Percentiles rank a stretch among this genome's conserved stretches.
phyloP scores from a whole-genome alignment of 2,797 vertebrate species.

The Coregonus sp. region DNA sequence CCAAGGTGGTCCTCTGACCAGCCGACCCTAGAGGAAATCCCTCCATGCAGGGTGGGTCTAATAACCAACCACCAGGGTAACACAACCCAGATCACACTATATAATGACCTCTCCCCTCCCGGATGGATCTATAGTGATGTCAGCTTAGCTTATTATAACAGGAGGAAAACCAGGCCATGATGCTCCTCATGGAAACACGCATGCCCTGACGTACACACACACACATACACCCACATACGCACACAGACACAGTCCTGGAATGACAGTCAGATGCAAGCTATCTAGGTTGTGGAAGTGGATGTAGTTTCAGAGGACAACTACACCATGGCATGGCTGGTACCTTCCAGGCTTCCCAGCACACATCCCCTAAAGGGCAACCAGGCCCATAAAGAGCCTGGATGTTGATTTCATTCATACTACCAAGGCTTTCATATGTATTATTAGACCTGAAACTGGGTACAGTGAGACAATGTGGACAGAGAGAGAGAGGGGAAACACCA shows the following conservation, averaged over 20 bases:
- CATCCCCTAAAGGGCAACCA: no score
- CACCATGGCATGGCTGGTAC: no score
- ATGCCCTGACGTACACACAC: slow-evolving; percentile 3
- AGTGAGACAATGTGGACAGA: neutral
- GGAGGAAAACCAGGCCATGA: neutral
- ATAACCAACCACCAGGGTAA: neutral
- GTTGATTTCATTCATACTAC: neutral
- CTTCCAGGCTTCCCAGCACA: no score
- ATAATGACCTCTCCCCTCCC: neutral
- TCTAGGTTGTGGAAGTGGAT: no score
- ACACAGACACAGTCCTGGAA: neutral
- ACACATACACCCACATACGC: neutral
- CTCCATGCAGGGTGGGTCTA: neutral
- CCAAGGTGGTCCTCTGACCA: slow-evolving; percentile 1
- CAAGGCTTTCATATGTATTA: neutral
- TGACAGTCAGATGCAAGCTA: no score
- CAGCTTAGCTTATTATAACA: neutral
- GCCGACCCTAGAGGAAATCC: neutral
- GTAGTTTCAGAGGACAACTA: no score
- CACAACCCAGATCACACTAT: neutral
- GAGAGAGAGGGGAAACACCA: neutral
- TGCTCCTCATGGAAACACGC: neutral
- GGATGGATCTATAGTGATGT: neutral
- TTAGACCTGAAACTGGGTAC: neutral
- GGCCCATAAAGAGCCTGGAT: neutral